Evolutionary conservation across 2,113 vertebrate species (phyloP).

Genomic region (Pheucticus melanocephalus): DNA sequence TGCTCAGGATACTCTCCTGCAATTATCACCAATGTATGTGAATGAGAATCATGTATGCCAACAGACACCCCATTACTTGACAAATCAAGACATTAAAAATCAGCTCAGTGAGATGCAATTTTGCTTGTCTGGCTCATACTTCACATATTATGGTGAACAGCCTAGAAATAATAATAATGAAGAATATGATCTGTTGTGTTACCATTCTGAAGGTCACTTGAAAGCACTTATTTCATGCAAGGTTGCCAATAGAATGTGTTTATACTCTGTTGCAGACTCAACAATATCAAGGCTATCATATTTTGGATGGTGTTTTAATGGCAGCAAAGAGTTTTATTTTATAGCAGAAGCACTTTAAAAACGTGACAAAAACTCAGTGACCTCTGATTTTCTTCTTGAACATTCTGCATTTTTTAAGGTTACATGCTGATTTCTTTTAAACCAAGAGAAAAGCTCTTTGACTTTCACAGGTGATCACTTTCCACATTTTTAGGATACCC

Average conservation of each 20-base stretch:
- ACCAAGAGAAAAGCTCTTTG: background rate
- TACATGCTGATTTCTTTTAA: background rate
- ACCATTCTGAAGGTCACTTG: constrained; percentile 63
- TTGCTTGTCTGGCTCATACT: constrained; percentile 61
- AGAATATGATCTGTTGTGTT: constrained; percentile 52
- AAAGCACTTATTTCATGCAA: constrained; percentile 33
- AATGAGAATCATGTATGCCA: constrained; percentile 63
- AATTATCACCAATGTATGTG: constrained; percentile 52
- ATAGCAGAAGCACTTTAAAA: background rate
- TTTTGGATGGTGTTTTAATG: constrained; percentile 56
- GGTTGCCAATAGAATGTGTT: constrained; percentile 52
- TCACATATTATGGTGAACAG: constrained; percentile 43
- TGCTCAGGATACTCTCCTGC: constrained; percentile 35
- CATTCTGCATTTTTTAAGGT: background rate
- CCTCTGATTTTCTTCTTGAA: background rate
- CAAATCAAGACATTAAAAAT: constrained; percentile 64
- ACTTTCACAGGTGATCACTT: background rate
- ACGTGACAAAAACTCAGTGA: background rate
- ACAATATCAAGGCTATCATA: constrained; percentile 62
- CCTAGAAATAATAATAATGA: constrained; percentile 62
- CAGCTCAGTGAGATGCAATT: constrained; percentile 56
- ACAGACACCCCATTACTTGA: constrained; percentile 13
- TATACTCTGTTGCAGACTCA: constrained; percentile 58
- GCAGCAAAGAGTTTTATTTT: constrained; percentile 10
- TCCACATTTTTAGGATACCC: background rate